Base-by-base conservation (phyloP, 2,113 vertebrate genomes). In the Centropus bengalensis region DNA sequence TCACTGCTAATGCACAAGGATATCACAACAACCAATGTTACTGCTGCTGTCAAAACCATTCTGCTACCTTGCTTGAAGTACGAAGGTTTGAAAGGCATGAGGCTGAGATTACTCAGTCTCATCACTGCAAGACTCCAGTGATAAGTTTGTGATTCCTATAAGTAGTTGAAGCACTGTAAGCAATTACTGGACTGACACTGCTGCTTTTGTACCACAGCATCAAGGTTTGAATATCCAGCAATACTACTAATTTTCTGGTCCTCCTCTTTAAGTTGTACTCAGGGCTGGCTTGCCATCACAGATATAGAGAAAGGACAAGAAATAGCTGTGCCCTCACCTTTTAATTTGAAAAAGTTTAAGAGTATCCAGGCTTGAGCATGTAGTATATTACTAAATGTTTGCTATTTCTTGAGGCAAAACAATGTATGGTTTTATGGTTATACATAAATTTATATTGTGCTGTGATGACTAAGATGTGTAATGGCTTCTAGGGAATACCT, bases 231-330 rank as follows among this genome's bases (percentile, higher is more conserved):
- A 6, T 76, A 44, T 38, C 32, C 52, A 82, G 28, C 47, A 79
- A 26, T 28, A 59, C 7, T 51, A 36, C 14, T 9, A 40, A 23
- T 63, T 83, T 69, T 69, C 12, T 58, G 6, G 2, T 66, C 10
- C 6, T 77, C 9, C 6, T 76, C 44, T 55, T 70, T 23, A 75
- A 56, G 5, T 18, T 81, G 23, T 52, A 38, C 30, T 78, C 21
- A 10, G 14, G 38, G 6, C 52, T 88, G 47, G 8, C 36, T 82
- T 79, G 42, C 52, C 24, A 44, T 30, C 17, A 15, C 18, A n/a
- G 45, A 30, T 4, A 0, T 60, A 20, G 9, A 75, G 19, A 62
- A 19, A 42, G 20, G 54, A 54, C 0, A 7, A 64, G 22, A 51
- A 94, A 88, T 33, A 49, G 16, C 8, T 70, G 12, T 21, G 14